A percentile compares a stretch with the other conserved stretches of the same genome.
Evolutionary conservation across 1,140 invertebrate genomes (phyloP).

Genomic region (Rhagoletis pomonella): DNA sequence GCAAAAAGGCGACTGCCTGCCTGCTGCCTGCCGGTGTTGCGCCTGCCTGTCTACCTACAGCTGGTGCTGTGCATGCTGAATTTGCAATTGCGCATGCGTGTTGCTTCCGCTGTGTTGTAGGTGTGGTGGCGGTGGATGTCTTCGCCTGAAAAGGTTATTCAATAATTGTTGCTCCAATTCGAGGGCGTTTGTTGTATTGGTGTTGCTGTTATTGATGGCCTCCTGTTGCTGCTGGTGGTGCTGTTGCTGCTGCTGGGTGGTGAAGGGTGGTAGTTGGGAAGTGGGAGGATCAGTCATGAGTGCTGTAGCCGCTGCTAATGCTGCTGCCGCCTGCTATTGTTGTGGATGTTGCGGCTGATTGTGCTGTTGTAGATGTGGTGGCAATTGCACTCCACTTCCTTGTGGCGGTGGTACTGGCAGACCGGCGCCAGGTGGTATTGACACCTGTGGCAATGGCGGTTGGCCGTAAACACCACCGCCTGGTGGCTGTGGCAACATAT

Average conservation of each 20-base stretch:
- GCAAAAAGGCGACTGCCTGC: neutral
- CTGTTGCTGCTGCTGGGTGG: no score
- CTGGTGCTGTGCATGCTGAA: constrained; percentile 55
- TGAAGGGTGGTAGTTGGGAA: constrained; percentile 64
- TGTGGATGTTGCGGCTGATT: constrained; percentile 69
- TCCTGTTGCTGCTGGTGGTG: constrained; percentile 55
- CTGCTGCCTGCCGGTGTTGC: neutral
- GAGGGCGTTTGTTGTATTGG: constrained; percentile 63
- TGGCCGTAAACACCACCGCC: constrained; percentile 75
- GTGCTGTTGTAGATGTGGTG: constrained; percentile 68
- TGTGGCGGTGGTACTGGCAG: constrained; percentile 60
- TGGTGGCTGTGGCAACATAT: constrained; percentile 76
- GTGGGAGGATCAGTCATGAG: constrained; percentile 61
- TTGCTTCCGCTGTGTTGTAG: constrained; percentile 28
- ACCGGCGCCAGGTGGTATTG: constrained; percentile 55
- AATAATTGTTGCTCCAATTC: constrained; percentile 70
- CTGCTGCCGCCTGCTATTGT: constrained; percentile 71
- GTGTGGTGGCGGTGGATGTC: constrained; percentile 60
- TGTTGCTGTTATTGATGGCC: constrained; percentile 54
- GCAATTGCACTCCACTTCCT: constrained; percentile 64
- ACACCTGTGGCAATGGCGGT: constrained; percentile 64
- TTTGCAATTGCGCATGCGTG: constrained; percentile 50
- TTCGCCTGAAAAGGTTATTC: constrained; percentile 68
- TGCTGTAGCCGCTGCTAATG: constrained; percentile 53
- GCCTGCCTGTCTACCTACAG: constrained; percentile 45